Evolutionary conservation across 2,113 vertebrate species (phyloP).

Genomic region (Muntiacus reevesi): DNA sequence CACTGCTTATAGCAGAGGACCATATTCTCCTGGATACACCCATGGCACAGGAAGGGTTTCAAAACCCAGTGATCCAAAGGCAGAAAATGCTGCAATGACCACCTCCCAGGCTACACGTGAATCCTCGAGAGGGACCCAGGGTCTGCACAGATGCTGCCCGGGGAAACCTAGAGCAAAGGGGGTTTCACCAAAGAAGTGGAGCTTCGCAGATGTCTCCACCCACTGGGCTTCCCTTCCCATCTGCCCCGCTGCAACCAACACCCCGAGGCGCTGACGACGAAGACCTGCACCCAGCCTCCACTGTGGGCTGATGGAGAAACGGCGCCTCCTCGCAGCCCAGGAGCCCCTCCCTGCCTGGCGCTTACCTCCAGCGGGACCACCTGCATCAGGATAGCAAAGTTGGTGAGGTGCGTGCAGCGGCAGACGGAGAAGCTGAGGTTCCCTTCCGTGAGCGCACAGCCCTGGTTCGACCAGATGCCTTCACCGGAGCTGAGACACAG

Average conservation of each 20-base stretch:
- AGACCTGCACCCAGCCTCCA: background rate
- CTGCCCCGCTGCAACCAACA: background rate
- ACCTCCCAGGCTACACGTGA: accelerated
- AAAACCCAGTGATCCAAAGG: background rate
- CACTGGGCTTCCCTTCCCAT: accelerated
- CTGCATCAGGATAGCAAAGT: constrained; percentile 99
- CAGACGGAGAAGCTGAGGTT: constrained; percentile 91
- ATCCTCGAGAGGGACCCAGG: accelerated
- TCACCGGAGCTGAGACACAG: constrained; percentile 80
- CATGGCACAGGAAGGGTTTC: background rate
- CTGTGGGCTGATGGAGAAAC: accelerated
- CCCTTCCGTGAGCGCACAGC: constrained; percentile 86
- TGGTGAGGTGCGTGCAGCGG: constrained; percentile 95
- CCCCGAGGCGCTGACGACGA: accelerated
- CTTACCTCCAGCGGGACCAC: constrained; percentile 95
- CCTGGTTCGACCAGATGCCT: constrained; percentile 91
- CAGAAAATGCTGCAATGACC: background rate
- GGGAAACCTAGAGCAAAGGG: background rate
- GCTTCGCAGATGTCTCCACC: accelerated
- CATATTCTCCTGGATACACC: accelerated
- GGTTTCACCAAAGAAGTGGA: background rate
- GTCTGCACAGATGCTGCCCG: accelerated
- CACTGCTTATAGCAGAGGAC: background rate
- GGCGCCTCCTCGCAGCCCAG: accelerated
- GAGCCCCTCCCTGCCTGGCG: accelerated